Evolutionary conservation across 2,888 invertebrate genomes (phyloP).

Genomic region (Dolichomitus sp.): DNA sequence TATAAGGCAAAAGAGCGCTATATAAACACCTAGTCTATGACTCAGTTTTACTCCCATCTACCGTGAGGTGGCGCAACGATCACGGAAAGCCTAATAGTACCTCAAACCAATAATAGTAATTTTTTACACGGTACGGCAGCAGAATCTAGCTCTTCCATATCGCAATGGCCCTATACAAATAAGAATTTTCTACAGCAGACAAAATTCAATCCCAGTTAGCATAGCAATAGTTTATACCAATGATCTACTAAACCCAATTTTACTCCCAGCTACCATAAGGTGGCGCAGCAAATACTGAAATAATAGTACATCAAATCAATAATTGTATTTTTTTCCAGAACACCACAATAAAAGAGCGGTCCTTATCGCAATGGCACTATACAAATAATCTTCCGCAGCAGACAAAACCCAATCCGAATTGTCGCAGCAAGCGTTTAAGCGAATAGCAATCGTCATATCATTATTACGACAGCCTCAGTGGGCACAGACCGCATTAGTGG

Average conservation of each 20-base stretch:
- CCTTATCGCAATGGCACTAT: background rate
- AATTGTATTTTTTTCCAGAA: background rate
- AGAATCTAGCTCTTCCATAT: background rate
- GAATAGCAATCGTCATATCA: conserved; percentile 5
- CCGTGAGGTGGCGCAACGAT: background rate
- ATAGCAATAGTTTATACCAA: no score
- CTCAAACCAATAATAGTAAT: background rate
- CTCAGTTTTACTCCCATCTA: background rate
- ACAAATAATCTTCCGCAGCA: background rate
- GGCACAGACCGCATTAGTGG: background rate
- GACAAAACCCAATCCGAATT: background rate
- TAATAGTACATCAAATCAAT: background rate
- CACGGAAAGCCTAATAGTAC: background rate
- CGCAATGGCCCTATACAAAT: background rate
- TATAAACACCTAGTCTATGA: background rate
- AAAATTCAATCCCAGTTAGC: background rate
- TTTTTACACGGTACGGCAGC: background rate
- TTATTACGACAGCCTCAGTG: background rate
- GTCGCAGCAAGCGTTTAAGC: no score
- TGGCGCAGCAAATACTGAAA: background rate
- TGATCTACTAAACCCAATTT: background rate
- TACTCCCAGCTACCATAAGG: background rate
- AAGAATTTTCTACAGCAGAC: background rate
- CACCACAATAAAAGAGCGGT: background rate
- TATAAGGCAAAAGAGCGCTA: no score